Base-by-base conservation (phyloP, 2,888 invertebrate species). In the Drosophila peninsularis region DNA sequence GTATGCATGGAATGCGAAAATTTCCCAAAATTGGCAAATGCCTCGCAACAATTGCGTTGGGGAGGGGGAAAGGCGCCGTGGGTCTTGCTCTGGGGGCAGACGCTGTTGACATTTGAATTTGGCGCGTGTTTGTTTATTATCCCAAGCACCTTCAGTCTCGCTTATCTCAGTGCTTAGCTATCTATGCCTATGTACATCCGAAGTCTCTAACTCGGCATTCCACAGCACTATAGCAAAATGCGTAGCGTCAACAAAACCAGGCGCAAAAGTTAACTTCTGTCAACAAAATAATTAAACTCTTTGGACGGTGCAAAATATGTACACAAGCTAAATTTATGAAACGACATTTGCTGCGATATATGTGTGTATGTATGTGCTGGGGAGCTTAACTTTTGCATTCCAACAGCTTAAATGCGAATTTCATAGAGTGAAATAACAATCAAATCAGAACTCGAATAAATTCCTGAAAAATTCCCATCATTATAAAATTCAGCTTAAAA, bases 201-300 rank as follows among this genome's bases (percentile, higher is more conserved):
- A 39, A 49, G 75, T 60, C 54, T 58, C 68, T 63, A 72, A 75
- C 64, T 64, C 66, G 75, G n/a, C 88, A 88, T 82, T 82, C 88
- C 82, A 70, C 63, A 75, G 80, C 62, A 41, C 47, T 66, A 73
- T 65, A 55, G 65, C 82, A 60, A 78, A 71, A 71, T 68, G 63
- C 64, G 58, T 69, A 64, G 58, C 49, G 79, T 75, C 75, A 74
- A 64, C 65, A 62, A 61, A 68, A 63, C 75, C 62, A 72, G 71
- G 67, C 81, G 74, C 74, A 71, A 84, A 84, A 81, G 64, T 63
- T 82, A 67, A 87, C 71, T 71, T 78, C 80, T 86, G 80, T 81
- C 80, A 81, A 86, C 80, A 81, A 74, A 80, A 86, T 86, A 81
- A 81, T 86, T 86, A 74, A 83, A 83, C 81, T 78, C 84, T 68